Percentiles rank a stretch among this genome's conserved stretches.
Evolutionary conservation across 2,888 invertebrate genomes (phyloP).

Genomic region (Teleogryllus oceanicus): DNA sequence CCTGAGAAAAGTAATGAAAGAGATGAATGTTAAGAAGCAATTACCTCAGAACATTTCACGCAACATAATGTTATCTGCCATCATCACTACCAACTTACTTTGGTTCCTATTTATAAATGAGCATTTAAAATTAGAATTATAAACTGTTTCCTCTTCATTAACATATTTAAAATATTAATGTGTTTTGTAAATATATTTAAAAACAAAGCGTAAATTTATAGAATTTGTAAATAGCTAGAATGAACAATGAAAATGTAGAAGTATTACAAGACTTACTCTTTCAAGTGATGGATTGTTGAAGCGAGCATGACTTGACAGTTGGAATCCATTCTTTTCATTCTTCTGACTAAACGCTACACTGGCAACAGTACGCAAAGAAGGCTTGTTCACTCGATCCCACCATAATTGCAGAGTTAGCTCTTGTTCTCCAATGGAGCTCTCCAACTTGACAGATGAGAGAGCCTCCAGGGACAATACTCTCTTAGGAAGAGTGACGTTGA

Average conservation of each 20-base stretch:
- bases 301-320: not conserved
- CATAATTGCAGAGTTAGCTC: constrained; percentile 55
- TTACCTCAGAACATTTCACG: no score
- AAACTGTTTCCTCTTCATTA: no score
- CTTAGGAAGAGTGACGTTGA: constrained; percentile 25
- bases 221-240: no score
- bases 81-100: no score
- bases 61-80: no score
- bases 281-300: not conserved
- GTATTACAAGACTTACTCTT: not conserved
- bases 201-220: no score
- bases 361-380: constrained; percentile 42
- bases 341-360: not conserved
- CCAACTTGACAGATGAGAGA: constrained; percentile 19
- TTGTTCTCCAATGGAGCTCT: constrained; percentile 20
- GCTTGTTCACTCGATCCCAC: constrained; percentile 67
- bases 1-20: constrained; percentile 41
- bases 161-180: no score
- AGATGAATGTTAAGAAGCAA: no score
- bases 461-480: constrained; percentile 31
- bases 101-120: no score
- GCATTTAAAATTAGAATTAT: no score
- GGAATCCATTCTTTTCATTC: not conserved
- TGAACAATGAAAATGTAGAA: no score
- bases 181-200: no score